Conservation (phyloP, 1,140 invertebrate species). For the Camponotus floridanus region DNA sequence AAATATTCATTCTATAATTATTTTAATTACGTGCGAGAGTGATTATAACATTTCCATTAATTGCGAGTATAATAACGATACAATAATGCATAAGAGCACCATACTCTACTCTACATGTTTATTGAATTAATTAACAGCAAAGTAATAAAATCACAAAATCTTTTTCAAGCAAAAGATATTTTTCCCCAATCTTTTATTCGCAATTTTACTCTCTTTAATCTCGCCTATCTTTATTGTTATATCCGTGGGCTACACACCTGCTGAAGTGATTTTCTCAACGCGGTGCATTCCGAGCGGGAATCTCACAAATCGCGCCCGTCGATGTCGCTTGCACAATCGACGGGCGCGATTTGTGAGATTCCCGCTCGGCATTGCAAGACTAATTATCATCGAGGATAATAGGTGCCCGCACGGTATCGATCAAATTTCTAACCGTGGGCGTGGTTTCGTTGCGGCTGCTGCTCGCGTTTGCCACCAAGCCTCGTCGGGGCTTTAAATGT, state of each 20-base stretch:
- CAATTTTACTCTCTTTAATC: background rate
- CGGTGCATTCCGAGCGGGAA: constrained; percentile 16
- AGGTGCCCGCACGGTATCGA: constrained; percentile 57
- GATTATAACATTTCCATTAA: constrained; percentile 53
- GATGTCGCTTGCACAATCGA: constrained; percentile 35
- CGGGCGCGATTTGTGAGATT: too few relatives aligned
- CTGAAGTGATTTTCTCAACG: constrained; percentile 6
- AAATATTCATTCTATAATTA: background rate
- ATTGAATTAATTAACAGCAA: constrained; percentile 80
- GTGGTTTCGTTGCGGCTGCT: constrained; percentile 2
- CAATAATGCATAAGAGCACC: constrained; percentile 76
- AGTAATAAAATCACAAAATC: background rate
- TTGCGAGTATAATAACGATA: constrained; percentile 72
- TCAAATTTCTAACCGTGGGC: constrained; percentile 45
- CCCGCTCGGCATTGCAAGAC: constrained; percentile 47
- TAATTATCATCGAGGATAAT: constrained; percentile 66
- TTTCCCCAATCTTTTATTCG: background rate
- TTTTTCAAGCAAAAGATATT: background rate
- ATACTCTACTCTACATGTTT: constrained; percentile 75
- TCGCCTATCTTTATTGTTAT: background rate
- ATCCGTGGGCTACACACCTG: constrained; percentile 31
- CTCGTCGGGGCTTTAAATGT: background rate
- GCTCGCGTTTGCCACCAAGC: constrained; percentile 6
- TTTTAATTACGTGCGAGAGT: constrained; percentile 27
- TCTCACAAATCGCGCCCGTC: constrained; percentile 5